These are phyloP conservation scores for Silurus meridionalis DNA, from an alignment of 2,113 vertebrate genomes.

Conservation along the genomic window DNA sequence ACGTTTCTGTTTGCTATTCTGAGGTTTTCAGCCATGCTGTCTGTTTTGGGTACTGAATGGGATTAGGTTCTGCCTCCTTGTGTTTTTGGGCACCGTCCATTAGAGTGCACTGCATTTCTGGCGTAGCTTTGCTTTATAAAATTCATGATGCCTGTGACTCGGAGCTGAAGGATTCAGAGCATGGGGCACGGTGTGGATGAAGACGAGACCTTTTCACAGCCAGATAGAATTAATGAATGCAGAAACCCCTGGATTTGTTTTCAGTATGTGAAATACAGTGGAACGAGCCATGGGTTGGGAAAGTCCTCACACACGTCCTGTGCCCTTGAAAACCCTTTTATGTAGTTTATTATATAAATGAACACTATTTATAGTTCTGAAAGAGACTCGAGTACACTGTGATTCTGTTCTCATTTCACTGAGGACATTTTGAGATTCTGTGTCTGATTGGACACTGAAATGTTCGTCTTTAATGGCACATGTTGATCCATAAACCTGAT, in stretches of 20 bases:
- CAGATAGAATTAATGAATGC: neutral
- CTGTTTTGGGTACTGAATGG: conserved; percentile 41
- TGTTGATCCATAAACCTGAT: neutral
- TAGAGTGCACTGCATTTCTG: conserved; percentile 15
- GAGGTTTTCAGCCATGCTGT: conserved; percentile 39
- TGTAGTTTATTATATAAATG: neutral
- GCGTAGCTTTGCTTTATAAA: conserved; percentile 13
- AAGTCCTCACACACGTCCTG: neutral
- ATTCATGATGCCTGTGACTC: conserved; percentile 14
- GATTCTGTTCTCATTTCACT: neutral
- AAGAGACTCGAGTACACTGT: neutral
- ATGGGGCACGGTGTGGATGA: neutral
- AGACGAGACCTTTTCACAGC: neutral
- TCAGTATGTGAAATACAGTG: neutral
- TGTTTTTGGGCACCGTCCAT: neutral
- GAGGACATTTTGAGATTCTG: neutral
- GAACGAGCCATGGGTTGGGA: neutral
- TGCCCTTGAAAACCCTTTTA: neutral
- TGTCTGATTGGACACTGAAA: neutral
- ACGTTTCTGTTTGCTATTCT: conserved; percentile 48
- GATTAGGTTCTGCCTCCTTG: conserved; percentile 34
- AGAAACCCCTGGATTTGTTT: neutral
- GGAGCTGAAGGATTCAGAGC: conserved; percentile 11
- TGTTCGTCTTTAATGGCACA: neutral
- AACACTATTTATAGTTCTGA: neutral